Conservation (phyloP, 2,797 vertebrate species). For the Mareca strepera region DNA sequence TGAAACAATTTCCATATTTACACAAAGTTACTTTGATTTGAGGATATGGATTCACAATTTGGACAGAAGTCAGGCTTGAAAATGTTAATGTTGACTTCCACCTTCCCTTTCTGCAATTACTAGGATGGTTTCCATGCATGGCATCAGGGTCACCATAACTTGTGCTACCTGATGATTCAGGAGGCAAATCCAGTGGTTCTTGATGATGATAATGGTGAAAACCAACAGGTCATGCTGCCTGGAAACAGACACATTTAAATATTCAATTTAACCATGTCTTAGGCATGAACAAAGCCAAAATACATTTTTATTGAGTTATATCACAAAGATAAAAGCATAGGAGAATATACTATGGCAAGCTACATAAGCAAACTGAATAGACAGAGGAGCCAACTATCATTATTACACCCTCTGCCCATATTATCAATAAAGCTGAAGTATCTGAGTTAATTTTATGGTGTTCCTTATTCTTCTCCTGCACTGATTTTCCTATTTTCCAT, state of each 20-base stretch:
- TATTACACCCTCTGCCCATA: not conserved
- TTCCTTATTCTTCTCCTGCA: not conserved
- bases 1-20: not conserved
- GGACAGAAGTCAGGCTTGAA: not conserved
- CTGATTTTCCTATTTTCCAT: not conserved
- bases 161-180: not conserved
- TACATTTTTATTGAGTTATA: not conserved
- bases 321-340: too few relatives aligned
- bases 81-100: not conserved
- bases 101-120: not conserved
- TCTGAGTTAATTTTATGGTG: not conserved
- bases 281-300: constrained; percentile 52
- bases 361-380: not conserved
- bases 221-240: not conserved
- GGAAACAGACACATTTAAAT: constrained; percentile 5
- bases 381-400: not conserved
- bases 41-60: not conserved
- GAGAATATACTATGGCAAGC: not conserved
- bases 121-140: not conserved
- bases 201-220: not conserved
- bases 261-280: not conserved
- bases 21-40: not conserved
- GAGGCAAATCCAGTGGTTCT: not conserved
- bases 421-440: not conserved
- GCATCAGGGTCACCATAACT: not conserved